Evolutionary conservation across 2,797 vertebrate species (phyloP).

Genomic region (Anolis apletophallus): DNA sequence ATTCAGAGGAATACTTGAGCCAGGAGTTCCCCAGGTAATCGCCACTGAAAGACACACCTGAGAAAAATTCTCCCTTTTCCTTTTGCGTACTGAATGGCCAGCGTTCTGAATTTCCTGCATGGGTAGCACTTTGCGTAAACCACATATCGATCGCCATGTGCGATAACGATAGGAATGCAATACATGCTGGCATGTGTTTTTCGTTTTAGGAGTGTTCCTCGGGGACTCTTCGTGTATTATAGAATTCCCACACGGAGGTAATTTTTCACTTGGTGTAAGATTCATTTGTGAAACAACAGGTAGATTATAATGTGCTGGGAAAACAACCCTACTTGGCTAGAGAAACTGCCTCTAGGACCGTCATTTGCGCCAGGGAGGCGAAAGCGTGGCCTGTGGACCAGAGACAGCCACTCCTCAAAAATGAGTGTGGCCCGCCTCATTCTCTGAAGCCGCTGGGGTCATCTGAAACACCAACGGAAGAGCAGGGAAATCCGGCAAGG

Average conservation of each 20-base stretch:
- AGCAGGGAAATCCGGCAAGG: too few species aligned
- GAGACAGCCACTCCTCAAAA: too few species aligned
- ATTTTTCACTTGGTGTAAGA: neutral
- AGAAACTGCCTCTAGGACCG: neutral
- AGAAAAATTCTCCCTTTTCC: neutral
- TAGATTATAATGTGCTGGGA: neutral
- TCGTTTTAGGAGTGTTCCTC: neutral
- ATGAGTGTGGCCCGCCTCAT: too few species aligned
- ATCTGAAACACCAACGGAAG: too few species aligned
- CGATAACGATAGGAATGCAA: neutral
- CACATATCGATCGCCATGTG: neutral
- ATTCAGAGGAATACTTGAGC: neutral
- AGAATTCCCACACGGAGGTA: neutral
- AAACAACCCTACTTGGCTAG: neutral
- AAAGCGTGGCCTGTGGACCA: too few species aligned
- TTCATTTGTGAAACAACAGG: neutral
- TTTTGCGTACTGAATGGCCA: neutral
- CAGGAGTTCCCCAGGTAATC: neutral
- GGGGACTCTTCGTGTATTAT: neutral
- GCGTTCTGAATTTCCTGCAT: neutral
- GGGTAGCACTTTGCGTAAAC: conserved; percentile 1
- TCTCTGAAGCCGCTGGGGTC: too few species aligned
- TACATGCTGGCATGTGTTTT: neutral
- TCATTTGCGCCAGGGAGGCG: too few species aligned
- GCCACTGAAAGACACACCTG: neutral